These are phyloP conservation scores for Cynaeus angustus DNA, from an alignment of 2,888 invertebrate genomes.

Conservation along the genomic window DNA sequence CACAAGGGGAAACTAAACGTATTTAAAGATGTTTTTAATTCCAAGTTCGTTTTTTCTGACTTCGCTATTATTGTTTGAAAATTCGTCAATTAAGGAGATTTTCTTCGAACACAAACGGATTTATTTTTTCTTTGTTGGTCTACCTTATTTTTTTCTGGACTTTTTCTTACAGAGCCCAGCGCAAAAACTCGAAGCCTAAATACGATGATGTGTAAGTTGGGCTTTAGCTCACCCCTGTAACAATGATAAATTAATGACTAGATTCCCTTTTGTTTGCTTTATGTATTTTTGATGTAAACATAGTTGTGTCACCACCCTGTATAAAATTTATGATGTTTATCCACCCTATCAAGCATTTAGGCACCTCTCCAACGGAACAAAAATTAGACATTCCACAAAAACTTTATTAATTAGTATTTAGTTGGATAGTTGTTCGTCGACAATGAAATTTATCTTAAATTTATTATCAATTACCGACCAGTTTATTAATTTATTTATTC, in stretches of 20 bases:
- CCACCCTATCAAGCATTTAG: slow-evolving; percentile 11
- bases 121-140: too few relatives aligned
- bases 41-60: slow-evolving; percentile 14
- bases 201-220: slow-evolving; percentile 57
- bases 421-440: background rate
- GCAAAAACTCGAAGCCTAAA: slow-evolving; percentile 53
- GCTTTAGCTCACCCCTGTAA: too few relatives aligned
- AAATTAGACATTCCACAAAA: slow-evolving; percentile 4
- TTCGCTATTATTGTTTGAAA: slow-evolving; percentile 1
- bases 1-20: slow-evolving; percentile 26
- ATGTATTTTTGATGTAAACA: slow-evolving; percentile 23
- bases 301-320: background rate
- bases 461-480: slow-evolving; percentile 8
- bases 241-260: too few relatives aligned
- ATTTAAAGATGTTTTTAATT: slow-evolving; percentile 27
- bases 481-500: background rate
- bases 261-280: too few relatives aligned
- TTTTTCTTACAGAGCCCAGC: slow-evolving; percentile 53
- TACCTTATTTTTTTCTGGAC: too few relatives aligned
- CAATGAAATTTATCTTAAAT: slow-evolving; percentile 22
- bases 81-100: slow-evolving; percentile 16
- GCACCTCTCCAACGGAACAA: slow-evolving; percentile 5
- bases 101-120: too few relatives aligned
- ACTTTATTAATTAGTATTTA: slow-evolving; percentile 17
- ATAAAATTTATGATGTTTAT: slow-evolving; percentile 26